These are phyloP conservation scores for Clavelina lepadiformis DNA, from an alignment of 23 tunicate genomes.

Conservation along the genomic window DNA sequence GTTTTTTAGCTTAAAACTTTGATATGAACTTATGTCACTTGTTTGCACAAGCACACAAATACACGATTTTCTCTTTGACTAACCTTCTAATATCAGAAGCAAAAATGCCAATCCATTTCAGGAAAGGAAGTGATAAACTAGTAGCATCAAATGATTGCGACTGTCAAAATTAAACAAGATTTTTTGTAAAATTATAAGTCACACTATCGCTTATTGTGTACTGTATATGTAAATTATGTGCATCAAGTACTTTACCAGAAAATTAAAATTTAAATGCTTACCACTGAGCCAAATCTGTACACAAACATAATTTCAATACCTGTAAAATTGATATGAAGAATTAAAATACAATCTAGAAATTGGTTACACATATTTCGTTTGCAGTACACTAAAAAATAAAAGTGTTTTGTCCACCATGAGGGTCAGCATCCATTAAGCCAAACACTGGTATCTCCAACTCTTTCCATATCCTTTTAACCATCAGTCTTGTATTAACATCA, in stretches of 20 bases:
- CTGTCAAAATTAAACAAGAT: slow-evolving; percentile 8
- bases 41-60: no score
- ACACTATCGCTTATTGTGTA: background rate
- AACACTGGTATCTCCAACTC: slow-evolving; percentile 64
- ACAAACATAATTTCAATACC: slow-evolving; percentile 92
- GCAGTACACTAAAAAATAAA: no score
- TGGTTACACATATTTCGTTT: background rate
- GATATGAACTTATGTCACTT: no score
- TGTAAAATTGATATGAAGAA: slow-evolving; percentile 9
- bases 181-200: background rate
- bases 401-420: slow-evolving; percentile 45
- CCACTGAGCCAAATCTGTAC: slow-evolving; percentile 80
- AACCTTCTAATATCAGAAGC: slow-evolving; percentile 84
- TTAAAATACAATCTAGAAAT: background rate
- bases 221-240: background rate
- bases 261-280: slow-evolving; percentile 24
- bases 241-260: background rate
- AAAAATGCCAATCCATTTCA: slow-evolving; percentile 87
- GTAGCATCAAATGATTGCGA: slow-evolving; percentile 67
- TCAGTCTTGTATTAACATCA: slow-evolving; percentile 67
- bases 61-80: no score
- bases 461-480: slow-evolving; percentile 57
- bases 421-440: slow-evolving; percentile 86
- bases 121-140: slow-evolving; percentile 49
- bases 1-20: no score